Percentiles rank a stretch among this genome's conserved stretches.
These are phyloP conservation scores for Andrena hattorfiana DNA, from an alignment of 2,888 invertebrate species.

Conservation along the genomic window DNA sequence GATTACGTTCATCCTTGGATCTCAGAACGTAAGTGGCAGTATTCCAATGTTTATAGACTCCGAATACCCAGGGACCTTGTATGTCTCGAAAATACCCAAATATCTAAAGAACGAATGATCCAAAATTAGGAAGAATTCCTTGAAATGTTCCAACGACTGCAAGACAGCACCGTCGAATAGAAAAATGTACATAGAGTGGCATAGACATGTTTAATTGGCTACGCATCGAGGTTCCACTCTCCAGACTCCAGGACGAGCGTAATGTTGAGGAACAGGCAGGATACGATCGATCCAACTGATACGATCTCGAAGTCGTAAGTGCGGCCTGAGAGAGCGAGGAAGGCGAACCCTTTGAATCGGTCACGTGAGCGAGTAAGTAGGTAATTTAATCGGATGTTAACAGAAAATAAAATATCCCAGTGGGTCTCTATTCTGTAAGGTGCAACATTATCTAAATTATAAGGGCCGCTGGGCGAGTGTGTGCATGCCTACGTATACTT, in stretches of 20 bases:
- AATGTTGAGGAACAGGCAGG: constrained; percentile 2
- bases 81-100: too few relatives aligned
- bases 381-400: constrained; percentile 77
- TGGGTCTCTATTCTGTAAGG: constrained; percentile 79
- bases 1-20: constrained; percentile 23
- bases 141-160: too few relatives aligned
- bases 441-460: constrained; percentile 74
- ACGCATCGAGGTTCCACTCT: constrained; percentile 16
- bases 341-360: constrained; percentile 60
- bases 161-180: too few relatives aligned
- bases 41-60: too few relatives aligned
- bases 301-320: constrained; percentile 67
- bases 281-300: constrained; percentile 22
- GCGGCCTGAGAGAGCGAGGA: constrained; percentile 51
- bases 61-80: too few relatives aligned
- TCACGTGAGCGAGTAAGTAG: constrained; percentile 72
- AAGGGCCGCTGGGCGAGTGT: constrained; percentile 67
- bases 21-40: not conserved
- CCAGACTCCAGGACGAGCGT: constrained; percentile 21
- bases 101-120: too few relatives aligned
- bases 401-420: constrained; percentile 72
- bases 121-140: too few relatives aligned
- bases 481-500: constrained; percentile 64
- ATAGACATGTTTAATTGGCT: too few relatives aligned
- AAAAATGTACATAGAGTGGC: too few relatives aligned